Evolutionary conservation across 2,113 vertebrate species (phyloP), one percentile per base, ranked within the genome.

Genomic region (Dryoscopus gambensis): DNA sequence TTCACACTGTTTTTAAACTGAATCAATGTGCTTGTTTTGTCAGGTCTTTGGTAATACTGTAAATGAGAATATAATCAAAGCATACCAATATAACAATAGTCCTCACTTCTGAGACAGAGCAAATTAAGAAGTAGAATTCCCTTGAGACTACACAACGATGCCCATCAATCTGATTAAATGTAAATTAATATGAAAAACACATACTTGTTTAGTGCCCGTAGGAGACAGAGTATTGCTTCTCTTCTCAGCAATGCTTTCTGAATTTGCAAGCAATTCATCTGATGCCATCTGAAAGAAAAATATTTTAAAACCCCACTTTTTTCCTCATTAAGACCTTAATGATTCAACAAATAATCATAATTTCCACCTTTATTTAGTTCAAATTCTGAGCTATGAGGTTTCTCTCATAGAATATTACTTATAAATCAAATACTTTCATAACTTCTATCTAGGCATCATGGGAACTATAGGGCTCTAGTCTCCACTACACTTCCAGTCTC

Each of bases 211-310:
- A 71, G 20, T 33, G 23, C 37, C 49, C 16, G 7, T n/a, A 70
- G 89, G 68, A 82, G 68, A 37, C 15, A 67, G 25, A 60, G 7
- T 30, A 62, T 8, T 88, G 6, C 60, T 94, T 90, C 44, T 71
- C 27, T 52, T 62, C 94, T 76, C 76, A 76, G 31, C 42, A 95
- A 92, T 33, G 49, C 65, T 65, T 96, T 93, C 56, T 80, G 90
- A 73, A 60, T 76, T 93, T 65, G 37, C 47, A 88, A 47, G 65
- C 50, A 86, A 74, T 76, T 63, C 52, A n/a, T 6, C 21, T 49
- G 52, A 35, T 31, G 40, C 13, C 78, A 90, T 28, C 86, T 96
- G 80, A 85, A 96, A 92, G 23, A 60, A 83, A 92, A 80, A 46
- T 7, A 2, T 65, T 92, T 67, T 55, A 3, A 68, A 81, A 46